A percentile compares a stretch with the other conserved stretches of the same genome.
These are phyloP conservation scores for Euschistus heros DNA, from an alignment of 1,140 invertebrate species.

Conservation along the genomic window DNA sequence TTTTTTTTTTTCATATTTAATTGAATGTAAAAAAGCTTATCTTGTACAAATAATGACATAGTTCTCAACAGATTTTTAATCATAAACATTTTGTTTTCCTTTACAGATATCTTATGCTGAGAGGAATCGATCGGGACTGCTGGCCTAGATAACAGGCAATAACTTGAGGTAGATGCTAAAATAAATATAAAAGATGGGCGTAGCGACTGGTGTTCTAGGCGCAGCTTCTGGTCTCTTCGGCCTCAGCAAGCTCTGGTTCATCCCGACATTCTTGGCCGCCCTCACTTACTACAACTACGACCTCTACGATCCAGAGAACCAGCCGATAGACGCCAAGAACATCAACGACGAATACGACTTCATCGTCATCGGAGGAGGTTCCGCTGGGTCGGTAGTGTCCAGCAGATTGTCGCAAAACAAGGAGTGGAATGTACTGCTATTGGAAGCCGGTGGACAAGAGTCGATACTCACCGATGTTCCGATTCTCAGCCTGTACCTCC, in stretches of 20 bases:
- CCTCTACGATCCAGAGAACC: constrained; percentile 70
- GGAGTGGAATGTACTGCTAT: constrained; percentile 64
- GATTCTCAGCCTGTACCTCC: constrained; percentile 69
- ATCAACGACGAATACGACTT: constrained; percentile 65
- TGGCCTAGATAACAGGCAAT: too few species aligned
- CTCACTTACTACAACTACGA: constrained; percentile 79
- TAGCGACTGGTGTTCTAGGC: constrained; percentile 46
- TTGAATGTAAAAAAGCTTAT: too few species aligned
- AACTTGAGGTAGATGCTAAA: too few species aligned
- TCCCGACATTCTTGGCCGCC: constrained; percentile 64
- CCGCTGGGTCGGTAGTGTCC: constrained; percentile 76
- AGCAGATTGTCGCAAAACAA: constrained; percentile 69
- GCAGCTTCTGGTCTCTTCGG: constrained; percentile 54
- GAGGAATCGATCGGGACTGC: too few species aligned
- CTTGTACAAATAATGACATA: too few species aligned
- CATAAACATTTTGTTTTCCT: too few species aligned
- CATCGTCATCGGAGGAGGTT: constrained; percentile 68
- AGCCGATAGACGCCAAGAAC: constrained; percentile 54
- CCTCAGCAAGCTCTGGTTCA: constrained; percentile 52
- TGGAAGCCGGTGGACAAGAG: constrained; percentile 83
- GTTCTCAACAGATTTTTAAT: too few species aligned
- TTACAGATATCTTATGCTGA: too few species aligned
- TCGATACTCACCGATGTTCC: constrained; percentile 73
- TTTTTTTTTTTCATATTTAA: too few species aligned
- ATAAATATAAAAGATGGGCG: constrained; percentile 23